Evolutionary conservation across 2,113 vertebrate genomes (phyloP).

Genomic region (Saimiri boliviensis): DNA sequence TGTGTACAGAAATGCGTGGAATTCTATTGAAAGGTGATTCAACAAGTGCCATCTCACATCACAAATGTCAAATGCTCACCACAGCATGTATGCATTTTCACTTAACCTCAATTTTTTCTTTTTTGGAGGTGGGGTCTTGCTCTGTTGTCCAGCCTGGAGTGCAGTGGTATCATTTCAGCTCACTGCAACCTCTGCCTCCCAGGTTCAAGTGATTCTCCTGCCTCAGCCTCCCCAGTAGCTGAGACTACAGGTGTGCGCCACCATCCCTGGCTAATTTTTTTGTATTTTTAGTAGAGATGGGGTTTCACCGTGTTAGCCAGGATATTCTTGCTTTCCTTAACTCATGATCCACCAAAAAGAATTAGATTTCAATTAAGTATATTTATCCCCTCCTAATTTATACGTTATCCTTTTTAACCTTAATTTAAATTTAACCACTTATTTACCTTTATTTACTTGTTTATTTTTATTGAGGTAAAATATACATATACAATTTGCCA

Average conservation of each 20-base stretch:
- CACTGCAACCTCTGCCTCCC: too few relatives aligned
- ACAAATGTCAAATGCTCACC: not conserved
- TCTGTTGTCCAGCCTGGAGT: too few relatives aligned
- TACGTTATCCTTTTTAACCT: not conserved
- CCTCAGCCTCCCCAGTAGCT: too few relatives aligned
- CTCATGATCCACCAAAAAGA: not conserved
- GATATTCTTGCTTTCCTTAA: too few relatives aligned
- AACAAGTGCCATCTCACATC: not conserved
- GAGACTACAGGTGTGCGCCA: too few relatives aligned
- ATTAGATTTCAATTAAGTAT: not conserved
- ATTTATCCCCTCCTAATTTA: not conserved
- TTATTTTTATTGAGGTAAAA: not conserved
- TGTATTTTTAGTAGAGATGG: too few relatives aligned
- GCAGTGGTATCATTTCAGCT: too few relatives aligned
- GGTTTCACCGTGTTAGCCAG: too few relatives aligned
- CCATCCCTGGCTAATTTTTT: too few relatives aligned
- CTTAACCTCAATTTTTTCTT: not conserved
- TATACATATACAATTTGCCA: not conserved
- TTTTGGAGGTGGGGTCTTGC: too few relatives aligned
- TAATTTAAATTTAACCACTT: not conserved
- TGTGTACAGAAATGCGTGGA: not conserved
- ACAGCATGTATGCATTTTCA: not conserved
- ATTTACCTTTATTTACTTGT: not conserved
- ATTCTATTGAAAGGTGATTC: slow-evolving; percentile 20
- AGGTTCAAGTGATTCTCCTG: too few relatives aligned